Evolutionary conservation across 2,797 vertebrate species (phyloP).

Genomic region (Myotis pilosus): DNA sequence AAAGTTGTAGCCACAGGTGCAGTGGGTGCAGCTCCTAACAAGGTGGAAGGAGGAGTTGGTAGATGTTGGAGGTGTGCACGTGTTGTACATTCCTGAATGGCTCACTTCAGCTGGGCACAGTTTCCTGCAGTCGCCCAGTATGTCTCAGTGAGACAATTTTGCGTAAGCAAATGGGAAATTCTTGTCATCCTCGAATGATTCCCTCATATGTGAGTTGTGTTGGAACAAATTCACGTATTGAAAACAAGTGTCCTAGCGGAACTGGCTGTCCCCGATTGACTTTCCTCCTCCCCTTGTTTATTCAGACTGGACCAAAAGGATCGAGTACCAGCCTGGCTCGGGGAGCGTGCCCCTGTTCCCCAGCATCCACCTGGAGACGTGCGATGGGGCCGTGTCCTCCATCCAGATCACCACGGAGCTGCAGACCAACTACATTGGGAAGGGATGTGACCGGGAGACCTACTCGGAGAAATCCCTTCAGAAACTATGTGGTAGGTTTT

Average conservation of each 20-base stretch:
- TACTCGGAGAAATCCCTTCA: constrained; percentile 96
- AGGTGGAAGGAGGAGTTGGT: background rate
- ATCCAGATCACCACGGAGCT: constrained; percentile 92
- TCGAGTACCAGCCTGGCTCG: constrained; percentile 95
- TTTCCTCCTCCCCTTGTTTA: background rate
- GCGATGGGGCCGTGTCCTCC: constrained; percentile 92
- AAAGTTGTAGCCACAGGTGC: too few species aligned
- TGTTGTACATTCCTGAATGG: background rate
- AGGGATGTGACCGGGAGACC: constrained; percentile 95
- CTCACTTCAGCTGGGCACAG: background rate
- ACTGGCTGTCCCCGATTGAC: background rate
- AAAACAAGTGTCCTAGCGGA: background rate
- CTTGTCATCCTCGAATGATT: background rate
- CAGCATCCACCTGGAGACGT: constrained; percentile 94
- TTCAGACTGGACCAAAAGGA: constrained; percentile 92
- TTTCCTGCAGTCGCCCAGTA: background rate
- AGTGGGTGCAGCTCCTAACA: fast-evolving
- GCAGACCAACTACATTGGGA: constrained; percentile 94
- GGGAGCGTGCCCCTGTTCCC: constrained; percentile 94
- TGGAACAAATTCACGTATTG: background rate
- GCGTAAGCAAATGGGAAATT: constrained; percentile 14
- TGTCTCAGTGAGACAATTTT: background rate
- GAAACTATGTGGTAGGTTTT: constrained; percentile 93
- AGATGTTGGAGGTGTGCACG: fast-evolving
- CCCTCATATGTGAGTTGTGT: background rate